These are phyloP conservation scores for Trichogramma dendrolimi DNA, from an alignment of 2,888 invertebrate species.

Conservation along the genomic window DNA sequence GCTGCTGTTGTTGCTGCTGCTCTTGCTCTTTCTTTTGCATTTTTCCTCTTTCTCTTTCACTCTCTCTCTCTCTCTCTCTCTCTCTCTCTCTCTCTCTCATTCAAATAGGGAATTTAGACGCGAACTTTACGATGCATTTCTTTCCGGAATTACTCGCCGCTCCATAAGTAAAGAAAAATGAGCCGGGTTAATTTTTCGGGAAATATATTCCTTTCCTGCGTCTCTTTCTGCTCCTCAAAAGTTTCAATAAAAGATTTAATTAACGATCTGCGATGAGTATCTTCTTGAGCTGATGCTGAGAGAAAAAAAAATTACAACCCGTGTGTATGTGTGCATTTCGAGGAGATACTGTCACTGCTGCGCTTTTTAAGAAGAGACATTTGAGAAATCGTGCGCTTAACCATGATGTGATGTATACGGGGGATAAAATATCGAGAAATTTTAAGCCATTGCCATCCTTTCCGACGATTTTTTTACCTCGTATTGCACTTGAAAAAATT, in stretches of 20 bases:
- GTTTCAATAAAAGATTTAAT: constrained; percentile 4
- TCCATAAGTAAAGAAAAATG: background rate
- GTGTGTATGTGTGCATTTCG: no score
- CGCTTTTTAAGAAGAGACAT: no score
- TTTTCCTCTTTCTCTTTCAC: constrained; percentile 8
- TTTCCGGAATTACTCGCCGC: constrained; percentile 12
- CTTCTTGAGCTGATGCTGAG: background rate
- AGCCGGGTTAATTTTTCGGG: background rate
- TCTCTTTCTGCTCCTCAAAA: background rate
- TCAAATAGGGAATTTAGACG: constrained; percentile 14
- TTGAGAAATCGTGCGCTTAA: no score
- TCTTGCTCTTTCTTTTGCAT: no score
- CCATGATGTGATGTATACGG: no score
- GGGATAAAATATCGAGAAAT: no score
- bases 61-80: constrained; percentile 17
- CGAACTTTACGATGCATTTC: constrained; percentile 14
- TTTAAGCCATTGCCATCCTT: no score
- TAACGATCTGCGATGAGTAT: constrained; percentile 7
- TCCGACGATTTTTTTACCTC: no score
- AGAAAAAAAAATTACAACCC: no score
- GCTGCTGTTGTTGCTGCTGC: background rate
- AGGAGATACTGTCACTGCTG: no score
- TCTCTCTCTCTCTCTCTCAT: background rate
- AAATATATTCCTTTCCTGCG: constrained; percentile 1
- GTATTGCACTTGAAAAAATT: no score